Base-by-base conservation (phyloP, 2,797 vertebrate species). In the Ceyx erithaca region DNA sequence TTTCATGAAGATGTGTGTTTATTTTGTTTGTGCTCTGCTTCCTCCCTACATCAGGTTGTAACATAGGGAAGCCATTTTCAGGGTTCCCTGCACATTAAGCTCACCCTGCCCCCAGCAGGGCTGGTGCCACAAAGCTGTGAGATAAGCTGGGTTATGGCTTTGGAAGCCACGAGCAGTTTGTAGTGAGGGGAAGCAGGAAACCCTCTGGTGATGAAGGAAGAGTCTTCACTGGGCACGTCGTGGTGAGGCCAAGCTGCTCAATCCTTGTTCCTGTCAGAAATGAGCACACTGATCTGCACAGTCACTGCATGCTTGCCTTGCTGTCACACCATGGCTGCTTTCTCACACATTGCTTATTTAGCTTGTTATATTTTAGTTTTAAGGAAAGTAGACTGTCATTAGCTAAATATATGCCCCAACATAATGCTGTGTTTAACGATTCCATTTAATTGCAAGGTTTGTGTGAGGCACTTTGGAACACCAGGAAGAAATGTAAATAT, bases 211-310 rank as follows among this genome's bases (percentile, higher is more conserved):
- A 14, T 35, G 71, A 4, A 40, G 33, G 22, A 15, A 3, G n/a
- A 45, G 23, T 40, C 31, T 45, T 72, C 40, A 4, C 40, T 31
- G 55, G 7, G 8, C 35, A 3, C 20, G 5, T 40, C 2, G 1
- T 21, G 37, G 43, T 10, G 54, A 21, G n/a, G 23, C 67, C 23
- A 46, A 25, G 18, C 14, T 15, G 63, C 67, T 72, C 22, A 3
- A 15, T 12, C 46, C 20, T 6, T 0, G 8, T 8, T 9, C 48
- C 8, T 2, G 4, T 30, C 20, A 7, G 62, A 13, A 25, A 12
- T 0, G 14, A 54, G 76, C n/a, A 4, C 5, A 1, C 3, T 9
- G 33, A 17, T 1, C 2, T 10, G 9, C 8, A 35, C 23, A 2
- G 21, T n/a, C n/a, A 28, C 6, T 21, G 0, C n/a, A 1, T 17